These are phyloP conservation scores for Trichechus manatus DNA, from an alignment of 2,113 vertebrate species.

Conservation along the genomic window DNA sequence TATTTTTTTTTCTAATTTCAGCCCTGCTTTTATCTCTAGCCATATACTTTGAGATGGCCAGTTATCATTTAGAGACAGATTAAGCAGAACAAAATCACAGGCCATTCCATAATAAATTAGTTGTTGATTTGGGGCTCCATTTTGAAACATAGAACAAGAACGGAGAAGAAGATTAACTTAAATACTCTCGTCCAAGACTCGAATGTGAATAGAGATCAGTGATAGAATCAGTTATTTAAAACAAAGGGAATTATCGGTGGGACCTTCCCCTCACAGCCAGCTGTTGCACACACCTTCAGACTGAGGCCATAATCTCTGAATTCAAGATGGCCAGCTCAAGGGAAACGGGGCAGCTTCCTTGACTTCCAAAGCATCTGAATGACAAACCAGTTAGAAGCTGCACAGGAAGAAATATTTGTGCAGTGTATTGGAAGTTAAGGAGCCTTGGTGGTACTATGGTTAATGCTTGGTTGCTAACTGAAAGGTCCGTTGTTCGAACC, in stretches of 20 bases:
- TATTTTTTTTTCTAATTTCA: slow-evolving; percentile 74
- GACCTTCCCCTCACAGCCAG: slow-evolving; percentile 1
- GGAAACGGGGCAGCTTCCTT: slow-evolving; percentile 69
- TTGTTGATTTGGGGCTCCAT: slow-evolving; percentile 55
- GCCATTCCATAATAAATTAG: slow-evolving; percentile 32
- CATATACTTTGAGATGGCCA: slow-evolving; percentile 75
- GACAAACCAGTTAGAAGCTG: slow-evolving; percentile 38
- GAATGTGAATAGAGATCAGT: slow-evolving; percentile 39
- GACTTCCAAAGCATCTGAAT: slow-evolving; percentile 75
- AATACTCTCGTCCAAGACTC: slow-evolving; percentile 54
- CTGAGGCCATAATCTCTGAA: slow-evolving; percentile 69
- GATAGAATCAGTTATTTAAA: slow-evolving; percentile 41
- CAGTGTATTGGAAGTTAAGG: slow-evolving; percentile 58
- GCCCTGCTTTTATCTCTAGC: slow-evolving; percentile 83
- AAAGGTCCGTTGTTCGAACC: no score
- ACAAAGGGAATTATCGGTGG: slow-evolving; percentile 21
- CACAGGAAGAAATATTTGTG: slow-evolving; percentile 62
- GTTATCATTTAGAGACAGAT: slow-evolving; percentile 82
- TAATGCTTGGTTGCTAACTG: no score
- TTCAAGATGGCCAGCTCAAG: slow-evolving; percentile 75
- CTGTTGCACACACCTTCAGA: slow-evolving; percentile 70
- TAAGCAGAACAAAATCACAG: slow-evolving; percentile 74
- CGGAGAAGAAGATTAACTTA: slow-evolving; percentile 64
- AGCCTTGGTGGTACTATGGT: no score
- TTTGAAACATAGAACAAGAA: slow-evolving; percentile 58